phyloP scores from a whole-genome alignment of 2,888 invertebrate species.

The Gymnosoma rotundatum region DNA sequence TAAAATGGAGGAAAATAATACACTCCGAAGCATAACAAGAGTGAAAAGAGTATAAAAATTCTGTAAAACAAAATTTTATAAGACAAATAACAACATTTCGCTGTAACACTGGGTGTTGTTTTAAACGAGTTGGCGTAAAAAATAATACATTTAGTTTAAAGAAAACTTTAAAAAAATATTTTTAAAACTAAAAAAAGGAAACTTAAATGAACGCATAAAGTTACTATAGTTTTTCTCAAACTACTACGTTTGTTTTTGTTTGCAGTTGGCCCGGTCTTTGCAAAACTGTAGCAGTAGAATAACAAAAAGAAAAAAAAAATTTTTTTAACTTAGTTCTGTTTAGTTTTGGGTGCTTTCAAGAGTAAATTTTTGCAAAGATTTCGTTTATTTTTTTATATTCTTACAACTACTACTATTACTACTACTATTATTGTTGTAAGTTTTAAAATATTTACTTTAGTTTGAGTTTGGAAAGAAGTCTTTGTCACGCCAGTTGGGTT shows the following conservation, averaged over 20 bases:
- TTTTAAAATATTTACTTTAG: conserved; percentile 39
- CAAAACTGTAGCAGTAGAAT: conserved; percentile 5
- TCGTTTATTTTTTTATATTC: neutral
- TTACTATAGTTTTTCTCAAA: conserved; percentile 21
- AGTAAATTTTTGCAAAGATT: conserved; percentile 31
- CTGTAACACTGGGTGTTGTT: too few relatives aligned
- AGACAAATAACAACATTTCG: too few relatives aligned
- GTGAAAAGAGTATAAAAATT: too few relatives aligned
- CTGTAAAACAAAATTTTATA: too few relatives aligned
- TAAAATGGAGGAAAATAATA: too few relatives aligned
- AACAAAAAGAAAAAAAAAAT: conserved; percentile 5
- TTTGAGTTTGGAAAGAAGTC: conserved; percentile 16
- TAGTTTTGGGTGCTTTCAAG: conserved; percentile 20
- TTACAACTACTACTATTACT: neutral
- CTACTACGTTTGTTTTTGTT: neutral
- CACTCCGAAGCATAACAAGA: too few relatives aligned
- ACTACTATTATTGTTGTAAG: conserved; percentile 11
- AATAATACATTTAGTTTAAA: neutral
- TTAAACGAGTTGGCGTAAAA: neutral
- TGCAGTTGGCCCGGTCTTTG: conserved; percentile 11
- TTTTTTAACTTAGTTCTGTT: conserved; percentile 25
- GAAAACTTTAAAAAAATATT: neutral
- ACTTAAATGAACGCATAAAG: conserved; percentile 34
- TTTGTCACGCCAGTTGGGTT: conserved; percentile 35
- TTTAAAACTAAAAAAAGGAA: neutral